phyloP scores from a whole-genome alignment of 2,113 vertebrate species.

The Ictidomys tridecemlineatus region DNA sequence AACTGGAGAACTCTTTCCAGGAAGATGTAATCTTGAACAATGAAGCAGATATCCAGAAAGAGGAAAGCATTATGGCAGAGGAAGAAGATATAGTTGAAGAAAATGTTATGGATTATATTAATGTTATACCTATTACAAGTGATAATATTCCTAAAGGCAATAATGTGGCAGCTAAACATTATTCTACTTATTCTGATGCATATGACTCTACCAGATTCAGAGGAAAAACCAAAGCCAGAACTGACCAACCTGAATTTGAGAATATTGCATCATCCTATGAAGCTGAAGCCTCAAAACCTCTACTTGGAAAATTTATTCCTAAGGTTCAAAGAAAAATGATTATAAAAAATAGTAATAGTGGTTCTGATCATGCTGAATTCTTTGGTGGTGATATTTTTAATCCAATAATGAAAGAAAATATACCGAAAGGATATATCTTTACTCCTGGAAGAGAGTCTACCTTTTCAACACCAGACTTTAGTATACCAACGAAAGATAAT shows the following conservation, averaged over 20 bases:
- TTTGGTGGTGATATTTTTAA: neutral
- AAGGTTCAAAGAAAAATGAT: slow-evolving; percentile 28
- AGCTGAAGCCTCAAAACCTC: slow-evolving; percentile 10
- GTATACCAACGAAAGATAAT: neutral
- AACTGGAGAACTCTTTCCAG: slow-evolving; percentile 22
- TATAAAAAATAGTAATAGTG: neutral
- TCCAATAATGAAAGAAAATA: slow-evolving; percentile 5
- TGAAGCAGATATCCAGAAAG: neutral
- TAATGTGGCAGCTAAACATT: neutral
- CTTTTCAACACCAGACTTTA: neutral
- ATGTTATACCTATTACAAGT: neutral
- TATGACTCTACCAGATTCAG: neutral
- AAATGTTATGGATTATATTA: neutral
- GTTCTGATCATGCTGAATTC: neutral
- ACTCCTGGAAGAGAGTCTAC: neutral
- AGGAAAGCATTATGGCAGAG: neutral
- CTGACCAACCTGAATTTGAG: neutral
- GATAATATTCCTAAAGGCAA: neutral
- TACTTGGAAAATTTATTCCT: neutral
- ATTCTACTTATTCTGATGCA: neutral
- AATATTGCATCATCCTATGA: neutral
- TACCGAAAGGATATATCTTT: neutral
- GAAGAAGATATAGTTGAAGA: neutral
- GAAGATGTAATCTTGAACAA: neutral
- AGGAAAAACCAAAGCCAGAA: neutral